These are phyloP conservation scores for Carettochelys insculpta DNA, from an alignment of 2,113 vertebrate genomes.

Conservation along the genomic window DNA sequence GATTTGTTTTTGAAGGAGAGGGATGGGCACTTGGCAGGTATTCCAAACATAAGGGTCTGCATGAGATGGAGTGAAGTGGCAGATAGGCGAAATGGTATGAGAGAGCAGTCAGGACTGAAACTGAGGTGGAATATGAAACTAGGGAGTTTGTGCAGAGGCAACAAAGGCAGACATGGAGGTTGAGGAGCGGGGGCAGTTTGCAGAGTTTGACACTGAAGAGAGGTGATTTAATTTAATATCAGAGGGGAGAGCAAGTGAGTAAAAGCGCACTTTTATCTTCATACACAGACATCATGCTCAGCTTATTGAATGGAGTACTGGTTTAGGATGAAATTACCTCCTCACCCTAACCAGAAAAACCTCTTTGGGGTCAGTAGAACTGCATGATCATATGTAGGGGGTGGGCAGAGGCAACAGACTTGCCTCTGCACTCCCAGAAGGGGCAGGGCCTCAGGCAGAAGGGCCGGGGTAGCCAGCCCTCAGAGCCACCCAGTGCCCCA, in stretches of 20 bases:
- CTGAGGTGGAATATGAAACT: neutral
- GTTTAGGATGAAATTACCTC: neutral
- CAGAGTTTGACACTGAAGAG: neutral
- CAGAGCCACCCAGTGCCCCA: too few relatives aligned
- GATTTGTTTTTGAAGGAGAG: neutral
- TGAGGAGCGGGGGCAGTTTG: neutral
- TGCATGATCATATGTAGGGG: too few relatives aligned
- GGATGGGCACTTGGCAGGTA: neutral
- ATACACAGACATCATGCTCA: neutral
- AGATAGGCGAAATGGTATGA: neutral
- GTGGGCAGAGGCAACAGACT: too few relatives aligned
- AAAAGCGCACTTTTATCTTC: neutral
- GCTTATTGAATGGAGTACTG: neutral
- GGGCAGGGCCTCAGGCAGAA: too few relatives aligned
- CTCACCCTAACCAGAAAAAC: neutral
- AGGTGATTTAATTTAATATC: neutral
- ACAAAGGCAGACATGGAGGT: neutral
- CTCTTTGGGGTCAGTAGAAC: neutral
- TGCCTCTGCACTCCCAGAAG: too few relatives aligned
- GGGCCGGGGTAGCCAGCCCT: too few relatives aligned
- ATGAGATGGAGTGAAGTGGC: neutral
- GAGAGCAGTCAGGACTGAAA: neutral
- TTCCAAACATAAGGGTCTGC: neutral
- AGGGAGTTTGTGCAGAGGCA: neutral
- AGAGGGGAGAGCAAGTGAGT: neutral